Evolutionary conservation across 2,797 vertebrate species (phyloP).

Genomic region (Odontamblyopus lacepedii): DNA sequence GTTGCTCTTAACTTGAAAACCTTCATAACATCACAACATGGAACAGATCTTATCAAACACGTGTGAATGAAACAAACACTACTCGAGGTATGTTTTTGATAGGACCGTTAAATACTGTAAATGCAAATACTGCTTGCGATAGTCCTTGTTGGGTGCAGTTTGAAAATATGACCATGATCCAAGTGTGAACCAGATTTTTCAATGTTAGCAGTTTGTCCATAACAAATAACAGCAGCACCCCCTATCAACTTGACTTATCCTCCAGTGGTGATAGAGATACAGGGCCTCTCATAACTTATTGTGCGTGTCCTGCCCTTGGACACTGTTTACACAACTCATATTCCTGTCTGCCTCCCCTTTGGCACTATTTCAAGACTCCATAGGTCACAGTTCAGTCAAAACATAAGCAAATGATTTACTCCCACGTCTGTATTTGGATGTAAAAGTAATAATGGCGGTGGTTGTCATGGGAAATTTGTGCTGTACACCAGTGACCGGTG

Average conservation of each 20-base stretch:
- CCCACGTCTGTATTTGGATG: conserved; percentile 37
- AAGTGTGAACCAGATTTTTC: conserved; percentile 31
- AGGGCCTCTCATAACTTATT: conserved; percentile 64
- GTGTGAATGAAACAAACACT: too few species aligned
- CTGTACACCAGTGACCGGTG: conserved; percentile 61
- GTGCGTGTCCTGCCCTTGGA: conserved; percentile 49
- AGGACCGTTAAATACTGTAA: background rate
- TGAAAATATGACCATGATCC: conserved; percentile 15
- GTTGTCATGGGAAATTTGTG: conserved; percentile 48
- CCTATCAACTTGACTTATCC: conserved; percentile 52
- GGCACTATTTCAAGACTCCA: conserved; percentile 37
- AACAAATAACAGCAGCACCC: conserved; percentile 52
- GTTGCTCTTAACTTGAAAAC: too few species aligned
- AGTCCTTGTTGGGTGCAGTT: background rate
- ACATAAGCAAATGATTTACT: conserved; percentile 22
- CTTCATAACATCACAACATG: too few species aligned
- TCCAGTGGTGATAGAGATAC: conserved; percentile 45
- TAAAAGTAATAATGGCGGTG: conserved; percentile 27
- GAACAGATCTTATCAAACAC: too few species aligned
- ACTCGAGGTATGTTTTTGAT: too few species aligned
- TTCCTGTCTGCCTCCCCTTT: conserved; percentile 39
- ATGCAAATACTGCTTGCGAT: background rate
- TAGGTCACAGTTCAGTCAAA: conserved; percentile 35
- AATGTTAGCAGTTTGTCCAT: conserved; percentile 36
- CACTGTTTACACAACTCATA: conserved; percentile 58